Conservation (phyloP, 2,888 invertebrate species). For the Cephus nigrinus region DNA sequence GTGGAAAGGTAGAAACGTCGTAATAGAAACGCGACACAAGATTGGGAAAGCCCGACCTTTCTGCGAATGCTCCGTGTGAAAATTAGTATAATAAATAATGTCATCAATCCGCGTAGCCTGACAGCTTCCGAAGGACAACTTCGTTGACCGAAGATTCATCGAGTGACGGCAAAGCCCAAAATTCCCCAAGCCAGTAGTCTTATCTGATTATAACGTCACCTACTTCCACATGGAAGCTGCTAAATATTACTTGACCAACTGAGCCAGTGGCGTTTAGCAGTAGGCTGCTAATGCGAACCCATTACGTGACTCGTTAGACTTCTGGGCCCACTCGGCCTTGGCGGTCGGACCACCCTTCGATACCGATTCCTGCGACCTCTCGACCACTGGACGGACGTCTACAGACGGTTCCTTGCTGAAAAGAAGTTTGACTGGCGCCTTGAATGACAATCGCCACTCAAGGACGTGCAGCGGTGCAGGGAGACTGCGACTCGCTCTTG, state of each 20-base stretch:
- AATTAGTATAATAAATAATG: neutral
- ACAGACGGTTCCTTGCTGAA: neutral
- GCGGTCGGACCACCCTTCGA: neutral
- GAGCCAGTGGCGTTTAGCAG: slow-evolving; percentile 43
- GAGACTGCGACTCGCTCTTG: neutral
- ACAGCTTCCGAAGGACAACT: neutral
- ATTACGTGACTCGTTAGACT: slow-evolving; percentile 49
- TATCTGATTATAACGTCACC: neutral
- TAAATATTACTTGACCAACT: slow-evolving; percentile 33
- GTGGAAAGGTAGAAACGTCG: neutral
- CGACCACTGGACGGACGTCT: neutral
- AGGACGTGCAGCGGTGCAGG: neutral
- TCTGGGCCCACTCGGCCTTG: slow-evolving; percentile 2
- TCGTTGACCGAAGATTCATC: neutral
- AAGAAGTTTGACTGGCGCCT: neutral
- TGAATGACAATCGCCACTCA: neutral
- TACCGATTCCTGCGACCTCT: neutral
- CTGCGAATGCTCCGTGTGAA: neutral
- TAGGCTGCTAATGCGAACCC: slow-evolving; percentile 39
- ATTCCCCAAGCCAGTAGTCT: neutral
- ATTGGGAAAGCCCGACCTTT: slow-evolving; percentile 8
- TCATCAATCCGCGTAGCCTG: neutral
- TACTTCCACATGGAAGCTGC: neutral
- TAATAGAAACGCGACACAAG: neutral
- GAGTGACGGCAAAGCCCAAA: neutral